Evolutionary conservation across 1,140 invertebrate species (phyloP).

Genomic region (Bombyx mori): ASM3026992v2 NC_085116.1:9006501-9007000

Average conservation of each 20-base stretch:
- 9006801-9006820: constrained; percentile 38
- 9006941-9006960: too few species aligned
- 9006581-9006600: neutral
- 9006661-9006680: constrained; percentile 44
- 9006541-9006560: neutral
- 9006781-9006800: constrained; percentile 14
- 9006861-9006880: too few species aligned
- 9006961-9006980: too few species aligned
- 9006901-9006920: too few species aligned
- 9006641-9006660: constrained; percentile 19
- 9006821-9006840: constrained; percentile 20
- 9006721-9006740: constrained; percentile 26
- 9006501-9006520: constrained; percentile 35
- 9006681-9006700: constrained; percentile 52
- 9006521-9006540: constrained; percentile 49
- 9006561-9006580: neutral
- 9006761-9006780: neutral
- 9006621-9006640: too few species aligned
- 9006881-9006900: too few species aligned
- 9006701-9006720: constrained; percentile 26
- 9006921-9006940: too few species aligned
- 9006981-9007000: too few species aligned
- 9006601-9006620: too few species aligned
- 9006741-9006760: constrained; percentile 19
- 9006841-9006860: too few species aligned